Base-by-base conservation (phyloP, 2,888 invertebrate genomes). In the Oscheius sp. region DNA sequence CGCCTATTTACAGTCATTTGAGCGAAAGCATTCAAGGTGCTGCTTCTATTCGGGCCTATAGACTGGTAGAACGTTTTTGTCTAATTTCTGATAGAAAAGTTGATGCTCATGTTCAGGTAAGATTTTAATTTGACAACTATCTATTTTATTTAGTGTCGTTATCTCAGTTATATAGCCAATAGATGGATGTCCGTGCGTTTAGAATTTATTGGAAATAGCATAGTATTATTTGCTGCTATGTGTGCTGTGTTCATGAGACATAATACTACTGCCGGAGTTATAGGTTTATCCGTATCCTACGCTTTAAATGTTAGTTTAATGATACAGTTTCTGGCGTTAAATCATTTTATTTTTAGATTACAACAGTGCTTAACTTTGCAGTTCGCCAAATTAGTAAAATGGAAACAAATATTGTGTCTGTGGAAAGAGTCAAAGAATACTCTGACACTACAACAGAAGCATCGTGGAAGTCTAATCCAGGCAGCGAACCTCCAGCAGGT, bases 351-450 rank as follows among this genome's bases (percentile, higher is more conserved):
- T 75, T 76, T 21, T 89, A 95, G 94, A 93, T 95, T 75, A 97
- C 97, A 0, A 95, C 95, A 92, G 95, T 95, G 0, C 91, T 98
- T 55, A 98, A 96, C 90, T 96, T 96, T 95, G 91, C 98, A 83
- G 96, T 98, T 29, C 92, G 96, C 79, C 96, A 96, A 94, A 95
- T 95, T 0, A 95, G 95, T 1, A 97, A 97, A 88, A 93, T 98
- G 53, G 97, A 98, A 91, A 96, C 96, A 0, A 97, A 97, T 89
- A 95, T 97, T 85, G 96, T 97, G 0, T 94, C 96, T 2, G 96
- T 97, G 0, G 97, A 97, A 90, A 92, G 97, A 89, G 86, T 87
- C 13, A 85, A 85, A 59, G 87, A 87, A 66, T 88, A 88, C 78
- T 79, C 85, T 2, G 86, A 87, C 6, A 83, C 82, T 13, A 72